Percentiles rank a stretch among this genome's conserved stretches.
Evolutionary conservation across 2,888 invertebrate genomes (phyloP).

Genomic region (Eupithecia dodoneata): DNA sequence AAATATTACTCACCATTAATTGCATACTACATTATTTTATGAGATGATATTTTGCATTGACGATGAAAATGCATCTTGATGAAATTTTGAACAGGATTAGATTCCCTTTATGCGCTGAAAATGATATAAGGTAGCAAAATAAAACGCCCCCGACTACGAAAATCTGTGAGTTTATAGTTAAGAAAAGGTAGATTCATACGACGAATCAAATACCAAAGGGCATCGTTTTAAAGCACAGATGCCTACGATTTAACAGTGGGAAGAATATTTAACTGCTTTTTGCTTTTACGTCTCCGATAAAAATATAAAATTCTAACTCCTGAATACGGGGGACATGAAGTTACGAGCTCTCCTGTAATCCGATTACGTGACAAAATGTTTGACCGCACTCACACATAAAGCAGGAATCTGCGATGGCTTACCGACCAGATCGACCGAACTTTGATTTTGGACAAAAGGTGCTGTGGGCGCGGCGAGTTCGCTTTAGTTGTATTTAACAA

Average conservation of each 20-base stretch:
- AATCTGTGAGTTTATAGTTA: not conserved
- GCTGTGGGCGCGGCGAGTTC: not conserved
- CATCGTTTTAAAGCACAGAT: slow-evolving; percentile 10
- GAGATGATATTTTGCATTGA: slow-evolving; percentile 13
- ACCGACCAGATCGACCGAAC: not conserved
- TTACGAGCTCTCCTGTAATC: slow-evolving; percentile 61
- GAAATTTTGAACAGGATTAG: not conserved
- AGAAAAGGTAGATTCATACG: not conserved
- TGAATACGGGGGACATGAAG: slow-evolving; percentile 51
- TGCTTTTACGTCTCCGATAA: slow-evolving; percentile 42
- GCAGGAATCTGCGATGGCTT: slow-evolving; percentile 5
- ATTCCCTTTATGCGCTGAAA: not conserved
- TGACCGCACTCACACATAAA: slow-evolving; percentile 21
- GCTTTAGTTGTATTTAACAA: not conserved
- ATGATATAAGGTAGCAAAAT: not conserved
- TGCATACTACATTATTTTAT: slow-evolving; percentile 15
- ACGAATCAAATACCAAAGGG: slow-evolving; percentile 12
- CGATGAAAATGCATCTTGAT: slow-evolving; percentile 2
- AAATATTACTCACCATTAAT: slow-evolving; percentile 31
- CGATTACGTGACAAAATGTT: slow-evolving; percentile 67
- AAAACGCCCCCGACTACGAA: not conserved
- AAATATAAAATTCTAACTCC: slow-evolving; percentile 42
- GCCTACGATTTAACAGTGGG: slow-evolving; percentile 29
- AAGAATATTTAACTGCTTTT: slow-evolving; percentile 30
- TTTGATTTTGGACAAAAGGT: not conserved